Percentiles rank a stretch among this genome's conserved stretches.
phyloP scores from a whole-genome alignment of 1,140 invertebrate genomes.

The Drosophila subpulchrella region DNA sequence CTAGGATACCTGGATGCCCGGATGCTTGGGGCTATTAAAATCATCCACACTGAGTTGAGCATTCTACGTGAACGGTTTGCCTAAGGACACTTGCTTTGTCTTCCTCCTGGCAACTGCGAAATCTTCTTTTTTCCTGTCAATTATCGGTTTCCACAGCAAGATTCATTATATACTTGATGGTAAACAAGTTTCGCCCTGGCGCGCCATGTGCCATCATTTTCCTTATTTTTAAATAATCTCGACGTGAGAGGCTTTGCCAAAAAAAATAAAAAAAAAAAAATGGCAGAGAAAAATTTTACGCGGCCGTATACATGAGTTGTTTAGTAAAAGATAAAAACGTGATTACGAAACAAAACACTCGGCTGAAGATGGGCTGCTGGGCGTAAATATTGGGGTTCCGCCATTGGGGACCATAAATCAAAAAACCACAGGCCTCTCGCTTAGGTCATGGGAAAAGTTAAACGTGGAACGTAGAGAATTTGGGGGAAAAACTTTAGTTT shows the following conservation, averaged over 20 bases:
- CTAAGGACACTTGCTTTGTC: background rate
- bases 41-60: background rate
- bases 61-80: background rate
- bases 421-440: constrained; percentile 36
- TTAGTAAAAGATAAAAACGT: constrained; percentile 71
- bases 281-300: background rate
- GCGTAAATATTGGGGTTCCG: constrained; percentile 44
- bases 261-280: background rate
- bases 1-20: background rate
- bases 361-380: constrained; percentile 37
- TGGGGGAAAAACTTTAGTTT: constrained; percentile 71
- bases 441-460: constrained; percentile 56
- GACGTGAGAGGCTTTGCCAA: constrained; percentile 20
- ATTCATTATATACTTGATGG: constrained; percentile 11
- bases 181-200: constrained; percentile 26
- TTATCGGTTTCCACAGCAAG: constrained; percentile 30
- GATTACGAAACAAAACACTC: constrained; percentile 66
- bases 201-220: constrained; percentile 14
- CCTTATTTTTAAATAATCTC: constrained; percentile 39
- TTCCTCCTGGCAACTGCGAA: constrained; percentile 1
- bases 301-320: constrained; percentile 40
- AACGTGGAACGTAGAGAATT: constrained; percentile 41
- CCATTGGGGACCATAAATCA: constrained; percentile 79
- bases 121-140: constrained; percentile 32
- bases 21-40: constrained; percentile 8